These are phyloP conservation scores for Malurus splendens DNA, from an alignment of 2,797 vertebrate genomes.

Conservation along the genomic window DNA sequence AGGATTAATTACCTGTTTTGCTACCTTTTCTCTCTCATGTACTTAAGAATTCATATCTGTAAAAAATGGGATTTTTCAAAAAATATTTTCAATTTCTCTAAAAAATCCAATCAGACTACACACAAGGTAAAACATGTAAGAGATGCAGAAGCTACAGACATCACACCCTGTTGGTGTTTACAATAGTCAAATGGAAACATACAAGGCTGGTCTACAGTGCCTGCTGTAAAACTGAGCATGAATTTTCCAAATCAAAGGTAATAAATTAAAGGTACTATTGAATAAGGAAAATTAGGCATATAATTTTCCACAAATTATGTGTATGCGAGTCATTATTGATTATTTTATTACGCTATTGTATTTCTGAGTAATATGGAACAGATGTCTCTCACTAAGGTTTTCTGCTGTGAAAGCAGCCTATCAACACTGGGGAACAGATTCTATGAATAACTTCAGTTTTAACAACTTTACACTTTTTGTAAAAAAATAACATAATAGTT, in stretches of 20 bases:
- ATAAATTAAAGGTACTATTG: background rate
- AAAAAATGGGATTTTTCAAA: background rate
- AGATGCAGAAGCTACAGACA: background rate
- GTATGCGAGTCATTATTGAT: background rate
- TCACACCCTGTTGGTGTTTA: background rate
- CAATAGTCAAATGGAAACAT: background rate
- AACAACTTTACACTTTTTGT: background rate
- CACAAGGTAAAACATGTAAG: fast-evolving
- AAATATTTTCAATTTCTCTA: background rate
- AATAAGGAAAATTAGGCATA: background rate
- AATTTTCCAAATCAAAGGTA: background rate
- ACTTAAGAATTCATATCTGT: background rate
- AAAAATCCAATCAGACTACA: background rate
- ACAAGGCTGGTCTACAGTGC: background rate
- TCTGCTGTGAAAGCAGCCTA: background rate
- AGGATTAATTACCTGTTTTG: constrained; percentile 16
- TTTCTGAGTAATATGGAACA: background rate
- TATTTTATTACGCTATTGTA: background rate
- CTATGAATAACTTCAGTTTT: background rate
- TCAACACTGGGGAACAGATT: background rate
- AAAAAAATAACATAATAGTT: background rate
- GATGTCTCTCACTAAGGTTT: background rate
- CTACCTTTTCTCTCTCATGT: background rate
- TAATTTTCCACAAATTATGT: background rate
- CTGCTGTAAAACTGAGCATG: background rate